These are phyloP conservation scores for Linurgus olivaceus DNA, from an alignment of 2,797 vertebrate species.

Conservation along the genomic window DNA sequence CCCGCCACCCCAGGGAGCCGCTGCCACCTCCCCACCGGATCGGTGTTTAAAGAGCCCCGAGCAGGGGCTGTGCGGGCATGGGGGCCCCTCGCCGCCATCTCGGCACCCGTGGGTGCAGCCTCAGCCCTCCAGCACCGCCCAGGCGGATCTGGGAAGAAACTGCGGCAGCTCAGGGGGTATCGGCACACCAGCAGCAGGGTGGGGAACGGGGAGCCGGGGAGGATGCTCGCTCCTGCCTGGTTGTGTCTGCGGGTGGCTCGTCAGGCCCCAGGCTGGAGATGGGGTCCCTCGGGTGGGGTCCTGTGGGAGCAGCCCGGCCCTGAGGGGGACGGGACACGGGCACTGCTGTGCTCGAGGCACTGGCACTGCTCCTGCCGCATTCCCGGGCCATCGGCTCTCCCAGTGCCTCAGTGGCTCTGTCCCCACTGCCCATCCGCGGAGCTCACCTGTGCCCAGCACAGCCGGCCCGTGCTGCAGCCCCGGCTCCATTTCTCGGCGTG, in stretches of 20 bases:
- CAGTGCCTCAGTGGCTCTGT: rapidly evolving
- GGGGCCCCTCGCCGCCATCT: not conserved
- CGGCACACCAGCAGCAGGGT: rapidly evolving
- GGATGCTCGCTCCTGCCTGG: not conserved
- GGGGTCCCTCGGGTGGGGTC: not conserved
- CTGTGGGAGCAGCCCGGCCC: not conserved
- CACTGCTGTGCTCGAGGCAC: no score
- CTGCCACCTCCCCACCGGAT: not conserved
- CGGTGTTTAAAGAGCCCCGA: not conserved
- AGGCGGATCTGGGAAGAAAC: rapidly evolving
- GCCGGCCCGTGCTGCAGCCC: rapidly evolving
- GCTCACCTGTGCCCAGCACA: not conserved
- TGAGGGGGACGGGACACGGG: no score
- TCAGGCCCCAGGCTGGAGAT: not conserved
- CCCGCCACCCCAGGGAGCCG: not conserved
- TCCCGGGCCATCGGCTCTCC: rapidly evolving
- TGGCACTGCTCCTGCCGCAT: no score
- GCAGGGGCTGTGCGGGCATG: not conserved
- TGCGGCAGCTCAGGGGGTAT: not conserved
- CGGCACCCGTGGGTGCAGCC: rapidly evolving
- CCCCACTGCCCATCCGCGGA: not conserved
- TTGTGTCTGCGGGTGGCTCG: rapidly evolving
- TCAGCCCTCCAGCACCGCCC: not conserved
- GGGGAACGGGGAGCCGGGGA: rapidly evolving
- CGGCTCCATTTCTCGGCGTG: rapidly evolving